A percentile compares a stretch with the other conserved stretches of the same genome.
These are phyloP conservation scores for Dicyrtomina minuta DNA, from an alignment of 2,888 invertebrate species.

Conservation along the genomic window DNA sequence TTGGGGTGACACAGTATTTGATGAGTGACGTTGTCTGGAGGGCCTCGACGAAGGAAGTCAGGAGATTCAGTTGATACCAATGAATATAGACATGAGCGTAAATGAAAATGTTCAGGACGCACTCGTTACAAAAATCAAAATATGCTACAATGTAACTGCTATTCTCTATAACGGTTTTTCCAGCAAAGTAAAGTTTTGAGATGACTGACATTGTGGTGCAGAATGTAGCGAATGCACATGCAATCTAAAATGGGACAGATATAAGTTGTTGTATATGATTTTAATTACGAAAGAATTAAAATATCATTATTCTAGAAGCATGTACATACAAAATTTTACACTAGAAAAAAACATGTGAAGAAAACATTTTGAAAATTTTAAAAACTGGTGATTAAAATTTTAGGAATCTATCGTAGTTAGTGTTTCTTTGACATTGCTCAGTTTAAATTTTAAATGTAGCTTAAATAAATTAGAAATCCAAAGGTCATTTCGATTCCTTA, in stretches of 20 bases:
- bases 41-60: background rate
- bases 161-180: background rate
- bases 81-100: conserved; percentile 13
- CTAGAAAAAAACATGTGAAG: too few relatives aligned
- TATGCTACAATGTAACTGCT: conserved; percentile 8
- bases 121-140: conserved; percentile 21
- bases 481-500: too few relatives aligned
- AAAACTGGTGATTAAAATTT: too few relatives aligned
- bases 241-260: background rate
- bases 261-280: too few relatives aligned
- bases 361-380: too few relatives aligned
- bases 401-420: too few relatives aligned
- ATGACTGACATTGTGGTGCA: background rate
- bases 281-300: too few relatives aligned
- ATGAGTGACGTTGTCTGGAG: conserved; percentile 3
- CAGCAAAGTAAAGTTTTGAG: background rate
- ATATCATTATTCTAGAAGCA: too few relatives aligned
- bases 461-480: too few relatives aligned
- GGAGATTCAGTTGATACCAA: conserved; percentile 1
- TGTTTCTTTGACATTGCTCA: too few relatives aligned
- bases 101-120: conserved; percentile 6
- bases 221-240: background rate
- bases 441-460: too few relatives aligned
- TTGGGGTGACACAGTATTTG: background rate
- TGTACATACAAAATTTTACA: too few relatives aligned